These are phyloP conservation scores for Sardinella longiceps DNA, from an alignment of 2,797 vertebrate genomes.

Conservation along the genomic window DNA sequence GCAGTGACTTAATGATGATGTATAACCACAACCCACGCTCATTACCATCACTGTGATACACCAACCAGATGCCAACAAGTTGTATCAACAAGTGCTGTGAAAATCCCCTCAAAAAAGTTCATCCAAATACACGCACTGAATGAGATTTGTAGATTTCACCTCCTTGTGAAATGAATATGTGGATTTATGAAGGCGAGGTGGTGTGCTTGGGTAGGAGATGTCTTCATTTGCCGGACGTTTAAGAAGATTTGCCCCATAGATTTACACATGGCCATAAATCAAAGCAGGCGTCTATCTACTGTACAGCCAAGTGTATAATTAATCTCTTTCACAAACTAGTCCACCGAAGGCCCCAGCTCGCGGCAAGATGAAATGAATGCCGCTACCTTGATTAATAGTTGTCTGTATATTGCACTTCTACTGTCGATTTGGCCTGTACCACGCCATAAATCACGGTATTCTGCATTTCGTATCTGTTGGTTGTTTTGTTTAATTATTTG, in stretches of 20 bases:
- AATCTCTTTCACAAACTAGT: slow-evolving; percentile 59
- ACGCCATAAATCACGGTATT: slow-evolving; percentile 68
- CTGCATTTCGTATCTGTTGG: slow-evolving; percentile 58
- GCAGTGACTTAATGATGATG: too few relatives aligned
- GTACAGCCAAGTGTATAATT: slow-evolving; percentile 60
- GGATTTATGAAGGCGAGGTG: slow-evolving; percentile 62
- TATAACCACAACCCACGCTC: too few relatives aligned
- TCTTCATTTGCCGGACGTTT: slow-evolving; percentile 67
- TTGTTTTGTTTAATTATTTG: slow-evolving; percentile 67
- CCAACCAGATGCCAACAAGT: background rate
- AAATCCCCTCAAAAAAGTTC: background rate
- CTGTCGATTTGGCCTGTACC: slow-evolving; percentile 57
- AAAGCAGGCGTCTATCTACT: slow-evolving; percentile 58
- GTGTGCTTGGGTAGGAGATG: slow-evolving; percentile 63
- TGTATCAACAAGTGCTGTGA: background rate
- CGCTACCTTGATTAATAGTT: slow-evolving; percentile 70
- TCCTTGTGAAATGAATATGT: slow-evolving; percentile 38
- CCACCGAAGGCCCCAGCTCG: slow-evolving; percentile 54
- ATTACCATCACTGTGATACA: background rate
- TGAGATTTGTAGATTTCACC: slow-evolving; percentile 1
- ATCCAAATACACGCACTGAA: slow-evolving; percentile 3
- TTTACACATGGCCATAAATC: slow-evolving; percentile 66
- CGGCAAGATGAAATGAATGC: slow-evolving; percentile 60
- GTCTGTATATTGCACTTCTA: slow-evolving; percentile 62
- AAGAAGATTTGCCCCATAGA: slow-evolving; percentile 56